Conservation (phyloP, 2,888 invertebrate genomes). For the Tanypteryx hageni region DNA sequence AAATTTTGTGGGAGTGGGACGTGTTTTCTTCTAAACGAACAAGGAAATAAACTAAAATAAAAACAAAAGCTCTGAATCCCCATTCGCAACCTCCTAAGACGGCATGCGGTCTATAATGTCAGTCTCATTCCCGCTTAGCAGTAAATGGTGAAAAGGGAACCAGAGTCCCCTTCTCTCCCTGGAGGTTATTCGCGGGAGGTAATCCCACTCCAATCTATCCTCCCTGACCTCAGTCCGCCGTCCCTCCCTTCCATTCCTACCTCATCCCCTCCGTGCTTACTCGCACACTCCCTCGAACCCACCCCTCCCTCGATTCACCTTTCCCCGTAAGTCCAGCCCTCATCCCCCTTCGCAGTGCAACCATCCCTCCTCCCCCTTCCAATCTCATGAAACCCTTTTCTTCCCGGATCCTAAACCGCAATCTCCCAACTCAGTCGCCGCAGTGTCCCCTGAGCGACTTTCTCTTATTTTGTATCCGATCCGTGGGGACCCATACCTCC, state of each 20-base stretch:
- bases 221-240: background rate
- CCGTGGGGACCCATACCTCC: background rate
- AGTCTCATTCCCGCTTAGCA: slow-evolving; percentile 7
- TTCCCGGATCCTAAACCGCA: background rate
- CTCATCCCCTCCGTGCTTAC: background rate
- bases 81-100: background rate
- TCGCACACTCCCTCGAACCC: too few species aligned
- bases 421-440: slow-evolving; percentile 28
- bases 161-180: background rate
- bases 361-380: background rate
- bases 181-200: background rate
- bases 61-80: background rate
- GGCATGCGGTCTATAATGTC: background rate
- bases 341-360: too few species aligned
- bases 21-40: too few species aligned
- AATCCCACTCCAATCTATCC: slow-evolving; percentile 23
- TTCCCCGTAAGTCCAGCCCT: too few species aligned
- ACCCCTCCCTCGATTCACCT: too few species aligned
- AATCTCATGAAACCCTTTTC: background rate
- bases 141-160: slow-evolving; percentile 4
- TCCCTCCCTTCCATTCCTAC: background rate
- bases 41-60: background rate
- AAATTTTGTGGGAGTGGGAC: too few species aligned
- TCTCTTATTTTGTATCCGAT: background rate
- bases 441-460: slow-evolving; percentile 10